These are phyloP conservation scores for Cyanoramphus novaezelandiae DNA, from an alignment of 2,113 vertebrate species.

Conservation along the genomic window DNA sequence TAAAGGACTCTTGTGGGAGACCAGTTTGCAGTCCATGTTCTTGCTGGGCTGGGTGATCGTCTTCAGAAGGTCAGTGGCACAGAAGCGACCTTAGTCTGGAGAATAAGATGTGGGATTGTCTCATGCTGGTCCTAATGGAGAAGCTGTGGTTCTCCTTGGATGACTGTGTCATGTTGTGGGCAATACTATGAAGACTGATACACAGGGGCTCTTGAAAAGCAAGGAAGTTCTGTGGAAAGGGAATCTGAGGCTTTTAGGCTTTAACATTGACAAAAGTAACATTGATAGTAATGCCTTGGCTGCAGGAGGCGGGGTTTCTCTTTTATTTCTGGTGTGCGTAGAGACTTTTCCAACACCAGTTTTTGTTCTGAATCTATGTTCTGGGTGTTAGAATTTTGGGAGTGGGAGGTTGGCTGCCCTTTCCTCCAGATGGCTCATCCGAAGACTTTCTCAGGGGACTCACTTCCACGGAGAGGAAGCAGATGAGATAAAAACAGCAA, in stretches of 20 bases:
- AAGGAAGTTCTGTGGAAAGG: neutral
- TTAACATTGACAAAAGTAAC: neutral
- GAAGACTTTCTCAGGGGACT: neutral
- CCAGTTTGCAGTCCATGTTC: neutral
- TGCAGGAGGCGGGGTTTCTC: neutral
- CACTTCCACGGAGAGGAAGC: neutral
- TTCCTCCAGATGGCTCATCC: conserved; percentile 38
- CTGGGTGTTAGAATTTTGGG: neutral
- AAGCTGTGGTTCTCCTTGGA: neutral
- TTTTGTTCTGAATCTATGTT: neutral
- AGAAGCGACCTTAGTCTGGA: neutral
- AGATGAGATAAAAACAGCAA: neutral
- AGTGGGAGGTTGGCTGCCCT: conserved; percentile 39
- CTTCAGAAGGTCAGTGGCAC: neutral
- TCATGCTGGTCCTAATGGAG: neutral
- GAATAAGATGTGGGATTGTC: neutral
- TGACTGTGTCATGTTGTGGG: neutral
- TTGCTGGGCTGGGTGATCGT: neutral
- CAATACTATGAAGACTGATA: neutral
- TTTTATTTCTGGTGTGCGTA: neutral
- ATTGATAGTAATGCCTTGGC: neutral
- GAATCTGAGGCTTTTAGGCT: neutral
- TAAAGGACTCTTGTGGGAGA: neutral
- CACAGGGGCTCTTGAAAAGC: neutral
- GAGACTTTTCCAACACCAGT: neutral